Percentiles rank a stretch among this genome's conserved stretches.
These are phyloP conservation scores for Oncorhynchus gorbuscha DNA, from an alignment of 2,113 vertebrate genomes.

Conservation along the genomic window DNA sequence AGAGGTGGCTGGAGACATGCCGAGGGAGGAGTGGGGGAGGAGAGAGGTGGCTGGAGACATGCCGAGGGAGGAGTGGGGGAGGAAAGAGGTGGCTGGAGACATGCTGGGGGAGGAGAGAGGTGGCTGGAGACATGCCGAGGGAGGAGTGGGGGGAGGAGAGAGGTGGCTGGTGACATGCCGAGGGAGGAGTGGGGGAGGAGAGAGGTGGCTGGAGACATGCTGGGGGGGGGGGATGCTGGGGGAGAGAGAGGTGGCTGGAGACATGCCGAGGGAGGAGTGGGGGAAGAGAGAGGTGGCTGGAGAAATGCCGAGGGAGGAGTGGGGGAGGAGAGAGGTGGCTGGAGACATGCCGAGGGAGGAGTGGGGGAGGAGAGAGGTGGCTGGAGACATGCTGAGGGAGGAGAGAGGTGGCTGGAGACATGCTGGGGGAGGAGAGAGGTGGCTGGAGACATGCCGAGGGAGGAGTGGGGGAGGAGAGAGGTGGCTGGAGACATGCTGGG, in stretches of 20 bases:
- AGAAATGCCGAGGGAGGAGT: too few species aligned
- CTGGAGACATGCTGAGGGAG: too few species aligned
- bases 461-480: conserved; percentile 11
- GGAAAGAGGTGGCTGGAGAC: too few species aligned
- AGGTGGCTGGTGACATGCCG: background rate
- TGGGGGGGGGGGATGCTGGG: background rate
- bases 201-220: background rate
- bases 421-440: conserved; percentile 16
- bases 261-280: too few species aligned
- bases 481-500: background rate
- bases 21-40: too few species aligned
- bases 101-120: too few species aligned
- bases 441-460: background rate
- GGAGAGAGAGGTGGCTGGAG: conserved; percentile 11
- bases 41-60: too few species aligned
- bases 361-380: conserved; percentile 13
- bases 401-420: too few species aligned
- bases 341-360: too few species aligned
- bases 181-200: conserved; percentile 5
- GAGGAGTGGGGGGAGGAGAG: conserved; percentile 11
- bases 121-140: background rate
- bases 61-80: background rate
- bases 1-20: too few species aligned
- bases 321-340: conserved; percentile 16
- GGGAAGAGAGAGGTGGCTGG: conserved; percentile 14